Base-by-base conservation (phyloP, 1,140 invertebrate genomes). In the Ctenoplectra terminalis region DNA sequence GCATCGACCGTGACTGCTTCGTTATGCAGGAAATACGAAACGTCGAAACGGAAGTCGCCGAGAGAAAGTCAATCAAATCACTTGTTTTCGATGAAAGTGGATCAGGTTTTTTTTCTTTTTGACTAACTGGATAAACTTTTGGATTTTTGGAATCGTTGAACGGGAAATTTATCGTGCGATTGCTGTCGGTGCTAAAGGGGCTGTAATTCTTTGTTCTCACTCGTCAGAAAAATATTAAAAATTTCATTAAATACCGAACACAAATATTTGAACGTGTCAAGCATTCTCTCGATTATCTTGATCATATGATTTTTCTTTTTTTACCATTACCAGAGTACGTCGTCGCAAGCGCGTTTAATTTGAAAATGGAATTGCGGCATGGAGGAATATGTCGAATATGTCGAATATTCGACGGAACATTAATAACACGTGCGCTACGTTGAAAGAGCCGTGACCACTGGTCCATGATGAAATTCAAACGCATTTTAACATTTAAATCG, bases 401-500 rank as follows among this genome's bases (percentile, higher is more conserved):
- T 40, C 29, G 74, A 67, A 74, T 66, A 82, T 52, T 69, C 54
- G 73, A 1, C 46, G 20, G 37, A 52, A 69, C 73, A 67, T 58
- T 77, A 70, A 82, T 50, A 82, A 77, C 54, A 63, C 50, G 37
- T 37, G 46, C 34, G 77, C 63, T 70, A 48, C 31, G 29, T 43
- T 23, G 63, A 50, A 26, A n/a, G 50, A 48, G n/a, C 26, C 52
- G 54, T 26, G 40, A 4, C 15, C 64, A 64, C 26, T 82, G 64
- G 64, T 43, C 40, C 50, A 75, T 56, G 63, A 72, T 11, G 29
- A 64, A 76, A 71, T 63, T 7, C 58, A 71, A 72, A 79, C 66
- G 60, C 75, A 29, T 82, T 82, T 82, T 71, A 84, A 82, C 64
- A 72, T 82, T 84, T 77, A 77, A 66, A 71, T 31, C 72, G 50